Evolutionary conservation across 1,140 invertebrate genomes (phyloP), one percentile per base, ranked within the genome.

Genomic region (Orius insidiosus): DNA sequence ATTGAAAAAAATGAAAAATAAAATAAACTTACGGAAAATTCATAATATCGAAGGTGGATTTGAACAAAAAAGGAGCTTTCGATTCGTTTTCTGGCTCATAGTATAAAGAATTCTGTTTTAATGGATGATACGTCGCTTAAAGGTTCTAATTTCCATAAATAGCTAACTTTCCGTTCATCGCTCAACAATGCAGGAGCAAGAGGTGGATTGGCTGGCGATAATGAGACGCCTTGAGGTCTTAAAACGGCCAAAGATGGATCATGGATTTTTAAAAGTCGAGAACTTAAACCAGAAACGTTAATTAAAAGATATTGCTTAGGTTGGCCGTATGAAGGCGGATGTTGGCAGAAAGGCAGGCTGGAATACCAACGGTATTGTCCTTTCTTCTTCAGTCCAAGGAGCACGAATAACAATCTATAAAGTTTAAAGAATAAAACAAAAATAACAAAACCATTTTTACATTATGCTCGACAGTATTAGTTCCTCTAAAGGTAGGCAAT

Each of bases 281-380:
- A 65, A 15, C 75, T 70, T 0, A 78, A 65, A 7, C 79, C 80
- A 48, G 74, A 75, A 5, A 90, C 70, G 1, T 75, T 72, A 9
- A 87, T 72, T 60, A 86, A 78, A 3, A 88, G 55, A 55, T 84
- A 86, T 64, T 88, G 54, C 78, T 71, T 14, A 75, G 72, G 49
- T 80, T 75, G 6, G 80, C 81, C 0, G 88, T 89, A 46, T 87
- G 76, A 2, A 94, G 65, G 49, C 80, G 76, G 66, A 85, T 80
- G 6, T 70, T 71, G 1, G 80, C 74, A 53, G 74, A 73, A 56
- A 94, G 75, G 87, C 86, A 5, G 84, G 76, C 2, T 78, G 70
- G 63, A 94, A 90, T 54, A 79, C 74, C 1, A 94, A 60, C 1
- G 68, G 64, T 38, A 82, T 76, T 45, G 70, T 72, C 36, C 72